These are phyloP conservation scores for Pluvialis apricaria DNA, from an alignment of 2,113 vertebrate species.

Conservation along the genomic window DNA sequence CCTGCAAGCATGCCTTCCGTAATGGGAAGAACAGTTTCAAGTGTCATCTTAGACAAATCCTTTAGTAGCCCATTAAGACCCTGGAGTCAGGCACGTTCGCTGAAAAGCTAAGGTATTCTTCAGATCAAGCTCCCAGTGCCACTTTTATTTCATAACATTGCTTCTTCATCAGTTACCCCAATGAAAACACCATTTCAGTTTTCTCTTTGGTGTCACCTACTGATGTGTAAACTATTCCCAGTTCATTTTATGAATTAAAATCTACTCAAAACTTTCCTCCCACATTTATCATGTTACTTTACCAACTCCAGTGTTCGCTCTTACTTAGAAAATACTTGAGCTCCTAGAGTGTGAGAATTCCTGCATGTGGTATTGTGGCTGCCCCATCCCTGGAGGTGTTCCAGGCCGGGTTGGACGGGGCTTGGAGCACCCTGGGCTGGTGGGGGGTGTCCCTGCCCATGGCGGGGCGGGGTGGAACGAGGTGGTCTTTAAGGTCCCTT, in stretches of 20 bases:
- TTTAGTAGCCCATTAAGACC: not conserved
- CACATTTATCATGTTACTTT: not conserved
- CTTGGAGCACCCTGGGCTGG: too few relatives aligned
- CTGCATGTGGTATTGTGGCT: not conserved
- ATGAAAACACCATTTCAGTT: not conserved
- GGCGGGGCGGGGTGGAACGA: too few relatives aligned
- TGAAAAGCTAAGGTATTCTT: not conserved
- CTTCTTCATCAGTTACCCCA: not conserved
- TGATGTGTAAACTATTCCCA: not conserved
- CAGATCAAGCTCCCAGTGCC: not conserved
- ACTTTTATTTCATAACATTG: not conserved
- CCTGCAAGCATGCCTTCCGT: not conserved
- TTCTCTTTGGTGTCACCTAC: rapidly evolving
- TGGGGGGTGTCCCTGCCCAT: too few relatives aligned
- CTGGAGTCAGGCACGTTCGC: not conserved
- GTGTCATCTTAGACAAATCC: not conserved
- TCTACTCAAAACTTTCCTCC: not conserved
- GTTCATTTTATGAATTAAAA: not conserved
- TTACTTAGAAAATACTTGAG: not conserved
- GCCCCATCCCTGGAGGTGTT: too few relatives aligned
- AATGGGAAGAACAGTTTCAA: not conserved
- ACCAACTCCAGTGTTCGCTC: not conserved
- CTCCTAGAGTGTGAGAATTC: not conserved
- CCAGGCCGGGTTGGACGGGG: too few relatives aligned
- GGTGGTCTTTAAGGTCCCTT: too few relatives aligned